Base-by-base conservation (phyloP, 1,140 invertebrate genomes). In the Lepidurus apus region DNA sequence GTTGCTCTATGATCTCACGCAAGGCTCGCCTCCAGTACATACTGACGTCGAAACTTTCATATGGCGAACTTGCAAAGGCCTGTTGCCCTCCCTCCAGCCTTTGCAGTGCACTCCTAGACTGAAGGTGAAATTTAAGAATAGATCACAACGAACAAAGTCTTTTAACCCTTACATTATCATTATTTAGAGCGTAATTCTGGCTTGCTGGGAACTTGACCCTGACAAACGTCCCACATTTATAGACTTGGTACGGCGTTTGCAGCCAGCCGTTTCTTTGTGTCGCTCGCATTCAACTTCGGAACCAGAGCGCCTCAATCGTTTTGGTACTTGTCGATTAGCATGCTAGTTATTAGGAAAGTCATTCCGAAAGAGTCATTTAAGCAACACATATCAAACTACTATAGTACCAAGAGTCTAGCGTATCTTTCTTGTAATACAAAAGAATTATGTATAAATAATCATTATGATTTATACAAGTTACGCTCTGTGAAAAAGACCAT, bases 1-100 rank as follows among this genome's bases (percentile, higher is more conserved):
- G 10, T 75, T 87, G 17, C 81, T 86, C 74, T 87, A 83, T 79
- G 86, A 87, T 77, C 79, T 86, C 24, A 76, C 86, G 74, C 78
- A 81, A 6, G 84, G 84, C 8, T 78, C 83, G 8, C 85, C 82
- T 77, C 85, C 86, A 6, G 85, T 84, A 74, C 79, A 82, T 8
- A 81, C 81, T 42, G 80, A 83, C 8, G 80, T 83, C 7, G 83
- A 86, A 24, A 79, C 82, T 2, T 80, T 86, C 47, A 84, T 87
- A 24, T 87, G 84, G 83, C 83, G 83, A 73, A 81, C 85, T 17
- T 83, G 83, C 11, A 82, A 78, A 8, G 85, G 85, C 2, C 81
- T 82, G 21, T 81, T 79, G 7, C 82, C 83, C 13, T 76, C 79
- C 8, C 78, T 86, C 1, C 77, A 81, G 43, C 79, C 83, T 17